Base-by-base conservation (phyloP, 2,113 vertebrate genomes). In the Artemisiospiza belli region DNA sequence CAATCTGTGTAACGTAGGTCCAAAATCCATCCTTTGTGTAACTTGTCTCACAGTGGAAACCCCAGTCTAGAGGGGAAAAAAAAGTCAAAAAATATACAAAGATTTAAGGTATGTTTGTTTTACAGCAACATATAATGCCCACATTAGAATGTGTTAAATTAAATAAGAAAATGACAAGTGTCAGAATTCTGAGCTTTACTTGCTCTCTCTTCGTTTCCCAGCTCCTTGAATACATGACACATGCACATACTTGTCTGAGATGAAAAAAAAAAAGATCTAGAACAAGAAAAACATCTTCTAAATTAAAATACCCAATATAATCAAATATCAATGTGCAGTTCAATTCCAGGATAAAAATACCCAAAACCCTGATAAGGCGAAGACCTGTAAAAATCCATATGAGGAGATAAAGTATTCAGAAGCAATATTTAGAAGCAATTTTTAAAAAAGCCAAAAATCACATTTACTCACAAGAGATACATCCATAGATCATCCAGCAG, bases 401-500 rank as follows among this genome's bases (percentile, higher is more conserved):
- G 0, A 72, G 12, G n/a, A 85, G 7, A 87, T 68, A 58, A 87
- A 80, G 25, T 35, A 76, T 46, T 91, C 86, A 87, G 44, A 85
- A 86, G 31, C 64, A 79, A 61, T 35, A 91, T 46, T 91, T 89
- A 87, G 44, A 86, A 84, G 31, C 63, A 79, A 61, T 20, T n/a
- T 23, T 12, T 89, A 83, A 92, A 90, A 80, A 74, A 1, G 1
- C 1, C 5, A 68, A 57, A 66, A 11, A 1, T 4, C 46, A 51
- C 51, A 89, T 88, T 31, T 96, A 98, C 99, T 99, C 95, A 99
- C 99, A 99, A 97, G 98, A 99, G 95, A 99, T 98, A 97, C 99
- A 99, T 95, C 99, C 99, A 95, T 99, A 99, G 52, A 99, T 99
- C 99, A 99, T 99, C 99, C 99, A 99, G 97, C 99, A 99, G 97